Conservation (phyloP, 2,888 invertebrate genomes). For the Amiota communis region DNA sequence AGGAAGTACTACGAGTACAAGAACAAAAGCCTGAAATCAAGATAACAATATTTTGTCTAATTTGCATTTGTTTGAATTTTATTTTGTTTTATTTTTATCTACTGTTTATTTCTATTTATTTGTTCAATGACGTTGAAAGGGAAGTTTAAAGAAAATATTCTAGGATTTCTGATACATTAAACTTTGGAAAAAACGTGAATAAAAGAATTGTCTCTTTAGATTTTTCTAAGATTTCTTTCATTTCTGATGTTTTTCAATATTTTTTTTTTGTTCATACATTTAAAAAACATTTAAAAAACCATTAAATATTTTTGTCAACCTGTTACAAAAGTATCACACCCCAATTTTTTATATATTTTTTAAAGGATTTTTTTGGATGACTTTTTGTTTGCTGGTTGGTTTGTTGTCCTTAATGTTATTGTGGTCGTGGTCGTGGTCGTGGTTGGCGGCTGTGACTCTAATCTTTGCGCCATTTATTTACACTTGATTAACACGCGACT, state of each 20-base stretch:
- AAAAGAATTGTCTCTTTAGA: conserved; percentile 42
- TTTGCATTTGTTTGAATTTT: conserved; percentile 60
- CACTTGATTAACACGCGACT: conserved; percentile 72
- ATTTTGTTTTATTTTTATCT: conserved; percentile 37
- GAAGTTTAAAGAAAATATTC: conserved; percentile 50
- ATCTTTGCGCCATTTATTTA: conserved; percentile 72
- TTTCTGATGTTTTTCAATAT: not conserved
- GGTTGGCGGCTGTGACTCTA: conserved; percentile 55
- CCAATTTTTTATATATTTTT: conserved; percentile 40
- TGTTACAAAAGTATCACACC: conserved; percentile 55
- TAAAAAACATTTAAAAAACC: conserved; percentile 71
- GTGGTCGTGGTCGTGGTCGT: conserved; percentile 38
- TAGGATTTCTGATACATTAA: conserved; percentile 35
- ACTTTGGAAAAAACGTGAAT: conserved; percentile 41
- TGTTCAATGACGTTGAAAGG: conserved; percentile 8
- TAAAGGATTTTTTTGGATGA: conserved; percentile 36
- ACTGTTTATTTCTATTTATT: too few species aligned
- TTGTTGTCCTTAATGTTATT: conserved; percentile 38
- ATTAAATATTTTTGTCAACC: conserved; percentile 63
- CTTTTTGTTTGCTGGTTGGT: conserved; percentile 27
- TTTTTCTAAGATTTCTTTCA: not conserved
- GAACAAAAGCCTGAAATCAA: conserved; percentile 48
- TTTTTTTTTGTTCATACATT: conserved; percentile 54
- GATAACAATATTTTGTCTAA: conserved; percentile 64
- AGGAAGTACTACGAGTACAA: conserved; percentile 14